Evolutionary conservation across 2,113 vertebrate genomes (phyloP), one percentile per base, ranked within the genome.

Genomic region (rabbit (Oryctolagus cuniculus)): DNA sequence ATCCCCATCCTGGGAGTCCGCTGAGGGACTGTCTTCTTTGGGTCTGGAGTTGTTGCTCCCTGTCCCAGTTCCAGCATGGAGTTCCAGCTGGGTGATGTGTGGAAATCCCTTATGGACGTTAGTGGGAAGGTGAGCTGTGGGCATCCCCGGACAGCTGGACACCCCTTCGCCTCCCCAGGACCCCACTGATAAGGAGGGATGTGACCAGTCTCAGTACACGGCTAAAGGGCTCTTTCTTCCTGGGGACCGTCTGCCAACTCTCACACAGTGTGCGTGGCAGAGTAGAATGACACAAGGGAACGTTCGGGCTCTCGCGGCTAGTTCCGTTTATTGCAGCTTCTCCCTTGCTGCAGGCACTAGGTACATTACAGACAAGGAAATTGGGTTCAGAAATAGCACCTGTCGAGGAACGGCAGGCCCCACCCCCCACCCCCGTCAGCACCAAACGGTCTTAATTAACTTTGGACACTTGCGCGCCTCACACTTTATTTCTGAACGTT

Each of bases 401-500:
- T 44, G 92, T 97, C 78, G 75, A 95, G 91, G 81, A 89, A 73
- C 5, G 73, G 87, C 86, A 51, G 51, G 53, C 82, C 10, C 55
- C 49, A 21, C 34, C 44, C 75, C 92, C 93, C 64, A 90, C 53
- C 87, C 83, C 95, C 49, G 4, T 89, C 95, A 92, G 44, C 0
- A 1, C 91, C 10, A 38, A 93, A 96, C 0, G 89, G 92, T 1
- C 44, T 61, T 67, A 93, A 95, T 95, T 92, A 82, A 84, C 96
- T 91, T 9, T 74, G 95, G 96, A 78, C 84, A 77, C 92, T 58
- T 97, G 79, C 10, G 77, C 3, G 17, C 91, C 92, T 96, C 97
- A 96, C 96, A 96, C 97, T 97, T 89, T 63, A 73, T 90, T 96
- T 96, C 97, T 84, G 94, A n/a, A 92, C 25, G 34, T 75, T 97